Percentiles rank a stretch among this genome's conserved stretches.
Conservation (phyloP, 2,797 vertebrate species). For the Macrochelys suwanniensis region DNA sequence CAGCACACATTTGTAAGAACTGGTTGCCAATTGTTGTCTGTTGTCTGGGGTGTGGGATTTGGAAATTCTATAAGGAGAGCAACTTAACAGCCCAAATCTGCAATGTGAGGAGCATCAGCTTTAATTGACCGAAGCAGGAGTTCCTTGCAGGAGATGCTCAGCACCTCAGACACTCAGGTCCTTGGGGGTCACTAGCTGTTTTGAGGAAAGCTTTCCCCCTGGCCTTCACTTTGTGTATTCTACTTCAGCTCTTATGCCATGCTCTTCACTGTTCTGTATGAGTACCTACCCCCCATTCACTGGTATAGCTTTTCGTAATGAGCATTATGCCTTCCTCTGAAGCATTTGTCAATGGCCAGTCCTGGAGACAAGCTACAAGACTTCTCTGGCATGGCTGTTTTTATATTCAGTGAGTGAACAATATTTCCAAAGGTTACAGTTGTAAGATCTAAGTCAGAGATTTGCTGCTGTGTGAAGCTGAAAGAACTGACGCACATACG, state of each 20-base stretch:
- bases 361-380: rapidly evolving
- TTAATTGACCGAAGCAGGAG: not conserved
- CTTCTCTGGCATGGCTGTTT: not conserved
- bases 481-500: rapidly evolving
- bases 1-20: not conserved
- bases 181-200: not conserved
- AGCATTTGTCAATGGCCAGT: not conserved
- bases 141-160: not conserved
- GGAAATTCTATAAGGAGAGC: not conserved
- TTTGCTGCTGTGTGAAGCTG: not conserved
- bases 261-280: not conserved
- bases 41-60: not conserved
- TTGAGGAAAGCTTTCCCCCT: not conserved
- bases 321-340: not conserved
- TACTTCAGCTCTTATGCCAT: not conserved
- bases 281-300: not conserved
- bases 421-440: not conserved
- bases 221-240: not conserved
- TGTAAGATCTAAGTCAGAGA: not conserved
- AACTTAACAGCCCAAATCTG: not conserved
- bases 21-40: not conserved
- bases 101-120: not conserved
- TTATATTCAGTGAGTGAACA: not conserved
- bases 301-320: not conserved
- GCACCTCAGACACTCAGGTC: not conserved